Evolutionary conservation across 2,888 invertebrate species (phyloP), one percentile per base, ranked within the genome.

Genomic region (Cephus nigrinus): DNA sequence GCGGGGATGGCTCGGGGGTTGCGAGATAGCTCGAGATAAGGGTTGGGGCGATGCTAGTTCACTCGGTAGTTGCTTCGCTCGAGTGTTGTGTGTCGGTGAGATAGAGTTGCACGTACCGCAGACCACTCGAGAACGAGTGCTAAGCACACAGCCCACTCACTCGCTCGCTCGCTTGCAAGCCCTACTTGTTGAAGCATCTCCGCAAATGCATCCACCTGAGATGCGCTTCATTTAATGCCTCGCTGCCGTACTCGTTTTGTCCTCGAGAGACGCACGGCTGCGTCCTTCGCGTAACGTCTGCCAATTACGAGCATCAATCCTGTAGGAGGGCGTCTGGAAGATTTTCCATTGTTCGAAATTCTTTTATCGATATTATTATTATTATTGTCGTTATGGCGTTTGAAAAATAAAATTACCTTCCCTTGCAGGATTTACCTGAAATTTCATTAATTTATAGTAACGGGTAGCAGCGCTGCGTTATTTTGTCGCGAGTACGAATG

Each of bases 81-180:
- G 55, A 55, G 55, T 55, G 55, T 55, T 55, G 55, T 75, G 80
- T 80, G 80, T 80, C 79, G 79, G 75, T 73, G 80, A 80, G 81
- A 81, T 79, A 80, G 82, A 84, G 84, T 84, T 86, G 74, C 81
- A 73, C 80, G 80, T 80, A 80, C 75, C 75, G 78, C 81, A 80
- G 80, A 82, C 83, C 80, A 82, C 78, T 83, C 77, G 78, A 82
- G 79, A 80, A 82, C 77, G 78, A 82, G 78, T 75, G 81, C 78
- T 80, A 77, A 82, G 81, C 81, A 76, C 75, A 78, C 78, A 78
- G 75, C 71, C 73, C 73, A 15, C 71, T 55, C 68, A 30, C 71
- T 75, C 71, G 71, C 75, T 74, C 74, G 55, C 69, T 71, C 34
- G 40, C 71, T 71, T 75, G 68, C 77, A n/a, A 77, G 12, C 68